Percentiles rank a stretch among this genome's conserved stretches.
phyloP scores from a whole-genome alignment of 2,888 invertebrate genomes.

The Cantharis rustica region DNA sequence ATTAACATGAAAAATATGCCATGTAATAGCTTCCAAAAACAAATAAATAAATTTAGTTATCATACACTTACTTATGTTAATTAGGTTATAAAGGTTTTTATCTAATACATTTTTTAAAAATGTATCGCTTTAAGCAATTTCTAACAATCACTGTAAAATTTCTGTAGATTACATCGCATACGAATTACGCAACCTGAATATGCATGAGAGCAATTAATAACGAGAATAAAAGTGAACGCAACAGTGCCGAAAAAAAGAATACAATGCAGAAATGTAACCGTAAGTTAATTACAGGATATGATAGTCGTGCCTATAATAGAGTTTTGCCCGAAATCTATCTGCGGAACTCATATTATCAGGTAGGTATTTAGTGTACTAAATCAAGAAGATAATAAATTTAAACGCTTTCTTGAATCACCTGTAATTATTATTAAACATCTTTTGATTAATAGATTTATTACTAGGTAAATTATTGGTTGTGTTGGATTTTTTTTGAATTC shows the following conservation, averaged over 20 bases:
- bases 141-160: neutral
- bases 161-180: neutral
- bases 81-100: neutral
- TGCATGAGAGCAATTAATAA: constrained; percentile 12
- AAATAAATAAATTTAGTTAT: neutral
- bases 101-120: neutral
- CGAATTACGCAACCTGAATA: constrained; percentile 14
- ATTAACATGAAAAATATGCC: neutral
- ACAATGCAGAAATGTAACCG: constrained; percentile 20
- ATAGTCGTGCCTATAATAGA: constrained; percentile 11
- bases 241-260: constrained; percentile 17
- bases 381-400: neutral
- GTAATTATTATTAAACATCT: neutral
- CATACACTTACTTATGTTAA: neutral
- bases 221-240: constrained; percentile 7
- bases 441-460: neutral
- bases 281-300: constrained; percentile 23
- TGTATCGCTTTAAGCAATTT: neutral
- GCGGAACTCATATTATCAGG: neutral
- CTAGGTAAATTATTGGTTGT: neutral
- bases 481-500: neutral
- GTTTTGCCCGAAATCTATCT: constrained; percentile 11
- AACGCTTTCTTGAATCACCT: neutral
- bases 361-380: neutral
- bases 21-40: neutral